Evolutionary conservation across 2,888 invertebrate genomes (phyloP).

Genomic region (Cryptophagus acutangulus): DNA sequence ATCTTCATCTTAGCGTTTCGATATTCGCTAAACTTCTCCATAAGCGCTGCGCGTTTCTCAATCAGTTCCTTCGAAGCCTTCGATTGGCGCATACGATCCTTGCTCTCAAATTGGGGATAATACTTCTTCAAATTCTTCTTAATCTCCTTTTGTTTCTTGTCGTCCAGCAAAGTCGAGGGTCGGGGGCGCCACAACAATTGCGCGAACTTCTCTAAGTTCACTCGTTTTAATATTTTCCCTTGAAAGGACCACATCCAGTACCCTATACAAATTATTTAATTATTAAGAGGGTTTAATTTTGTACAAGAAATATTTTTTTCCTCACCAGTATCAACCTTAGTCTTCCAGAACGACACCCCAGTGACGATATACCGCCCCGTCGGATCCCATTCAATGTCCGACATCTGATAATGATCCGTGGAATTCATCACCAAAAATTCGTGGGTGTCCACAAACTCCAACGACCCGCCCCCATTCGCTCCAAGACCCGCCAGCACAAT

Average conservation of each 20-base stretch:
- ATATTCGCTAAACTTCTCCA: slow-evolving; percentile 82
- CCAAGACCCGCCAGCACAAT: slow-evolving; percentile 88
- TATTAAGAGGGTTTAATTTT: slow-evolving; percentile 5
- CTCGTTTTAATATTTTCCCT: slow-evolving; percentile 67
- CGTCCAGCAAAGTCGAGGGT: slow-evolving; percentile 76
- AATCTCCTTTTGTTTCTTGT: slow-evolving; percentile 87
- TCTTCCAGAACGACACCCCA: slow-evolving; percentile 92
- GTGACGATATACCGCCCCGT: slow-evolving; percentile 96
- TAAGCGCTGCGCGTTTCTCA: slow-evolving; percentile 82
- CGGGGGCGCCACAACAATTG: slow-evolving; percentile 96
- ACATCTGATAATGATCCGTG: slow-evolving; percentile 86
- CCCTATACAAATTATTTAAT: slow-evolving; percentile 51
- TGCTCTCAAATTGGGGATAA: slow-evolving; percentile 91
- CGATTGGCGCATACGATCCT: slow-evolving; percentile 88
- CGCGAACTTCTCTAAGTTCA: slow-evolving; percentile 88
- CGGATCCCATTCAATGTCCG: slow-evolving; percentile 99
- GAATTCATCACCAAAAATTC: slow-evolving; percentile 94
- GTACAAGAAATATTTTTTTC: not conserved
- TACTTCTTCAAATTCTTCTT: slow-evolving; percentile 98
- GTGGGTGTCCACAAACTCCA: slow-evolving; percentile 93
- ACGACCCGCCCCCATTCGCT: slow-evolving; percentile 79
- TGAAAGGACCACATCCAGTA: slow-evolving; percentile 99
- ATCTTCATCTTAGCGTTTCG: slow-evolving; percentile 69
- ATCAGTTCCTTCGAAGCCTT: slow-evolving; percentile 93
- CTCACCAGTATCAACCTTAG: slow-evolving; percentile 71